Evolutionary conservation across 92 coral and sea anemone species (phyloP).

Genomic region (Actinernus sp.): DNA sequence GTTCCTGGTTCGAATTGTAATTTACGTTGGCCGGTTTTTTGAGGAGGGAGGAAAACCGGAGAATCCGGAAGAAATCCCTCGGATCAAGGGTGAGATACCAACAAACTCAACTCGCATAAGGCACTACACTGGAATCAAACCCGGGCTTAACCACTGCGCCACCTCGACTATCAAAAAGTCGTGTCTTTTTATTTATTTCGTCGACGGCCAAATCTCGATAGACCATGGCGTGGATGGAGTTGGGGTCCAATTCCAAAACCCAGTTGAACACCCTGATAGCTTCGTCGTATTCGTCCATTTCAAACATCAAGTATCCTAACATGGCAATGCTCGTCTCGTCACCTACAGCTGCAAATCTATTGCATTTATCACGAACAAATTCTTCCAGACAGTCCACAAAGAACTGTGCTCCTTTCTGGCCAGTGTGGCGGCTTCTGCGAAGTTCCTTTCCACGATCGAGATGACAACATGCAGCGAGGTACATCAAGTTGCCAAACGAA

Average conservation of each 20-base stretch:
- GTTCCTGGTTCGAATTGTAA: too few species aligned
- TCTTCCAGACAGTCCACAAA: conserved; percentile 21
- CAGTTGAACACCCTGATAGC: conserved; percentile 25
- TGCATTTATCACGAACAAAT: conserved; percentile 30
- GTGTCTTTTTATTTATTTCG: conserved; percentile 15
- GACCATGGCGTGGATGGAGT: conserved; percentile 17
- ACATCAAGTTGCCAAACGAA: conserved; percentile 32
- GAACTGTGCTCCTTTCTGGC: conserved; percentile 16
- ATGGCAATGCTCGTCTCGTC: conserved; percentile 19
- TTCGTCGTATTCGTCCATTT: conserved; percentile 28
- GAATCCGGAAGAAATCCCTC: too few species aligned
- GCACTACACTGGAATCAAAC: too few species aligned
- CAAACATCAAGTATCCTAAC: conserved; percentile 26
- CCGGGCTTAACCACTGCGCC: too few species aligned
- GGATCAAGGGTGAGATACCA: too few species aligned
- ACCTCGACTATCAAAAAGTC: too few species aligned
- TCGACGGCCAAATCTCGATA: conserved; percentile 35
- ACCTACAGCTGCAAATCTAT: conserved; percentile 18
- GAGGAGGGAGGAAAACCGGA: too few species aligned
- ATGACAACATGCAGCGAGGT: conserved; percentile 28
- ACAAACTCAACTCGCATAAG: too few species aligned
- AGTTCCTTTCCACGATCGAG: conserved; percentile 23
- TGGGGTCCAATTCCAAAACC: conserved; percentile 14
- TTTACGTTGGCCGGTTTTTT: too few species aligned
- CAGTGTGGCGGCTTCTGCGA: conserved; percentile 35